These are phyloP conservation scores for Laterallus jamaicensis DNA, from an alignment of 2,113 vertebrate species.

Conservation along the genomic window DNA sequence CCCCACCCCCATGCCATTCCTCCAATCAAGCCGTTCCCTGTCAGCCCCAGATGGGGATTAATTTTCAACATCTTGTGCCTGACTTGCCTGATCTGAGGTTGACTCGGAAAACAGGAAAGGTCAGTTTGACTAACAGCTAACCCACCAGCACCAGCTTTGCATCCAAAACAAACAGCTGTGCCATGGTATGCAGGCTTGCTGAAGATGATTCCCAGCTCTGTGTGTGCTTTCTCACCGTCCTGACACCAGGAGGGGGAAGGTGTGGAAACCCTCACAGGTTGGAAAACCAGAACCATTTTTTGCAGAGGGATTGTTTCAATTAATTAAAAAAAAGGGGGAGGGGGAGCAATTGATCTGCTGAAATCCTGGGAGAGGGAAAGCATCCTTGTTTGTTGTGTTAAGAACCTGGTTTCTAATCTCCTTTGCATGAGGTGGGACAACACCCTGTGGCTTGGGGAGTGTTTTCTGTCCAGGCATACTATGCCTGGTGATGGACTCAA, in stretches of 20 bases:
- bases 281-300: background rate
- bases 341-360: background rate
- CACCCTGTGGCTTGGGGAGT: conserved; percentile 51
- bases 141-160: background rate
- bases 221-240: conserved; percentile 12
- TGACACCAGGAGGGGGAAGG: background rate
- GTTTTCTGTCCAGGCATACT: conserved; percentile 31
- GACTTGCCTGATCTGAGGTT: conserved; percentile 43
- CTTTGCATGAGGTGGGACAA: conserved; percentile 56
- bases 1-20: background rate
- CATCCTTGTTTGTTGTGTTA: conserved; percentile 41
- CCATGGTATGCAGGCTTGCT: background rate
- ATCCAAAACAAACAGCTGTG: conserved; percentile 70
- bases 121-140: conserved; percentile 62
- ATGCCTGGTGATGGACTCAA: conserved; percentile 60
- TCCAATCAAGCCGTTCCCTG: background rate
- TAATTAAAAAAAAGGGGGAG: conserved; percentile 27
- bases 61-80: conserved; percentile 47
- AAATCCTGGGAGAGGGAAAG: conserved; percentile 59
- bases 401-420: conserved; percentile 56
- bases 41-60: conserved; percentile 26
- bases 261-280: background rate
- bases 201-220: conserved; percentile 40
- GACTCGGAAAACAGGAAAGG: conserved; percentile 73
- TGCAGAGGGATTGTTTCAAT: conserved; percentile 7